Conservation (phyloP, 2,888 invertebrate genomes). For the Epinotia ramella region DNA sequence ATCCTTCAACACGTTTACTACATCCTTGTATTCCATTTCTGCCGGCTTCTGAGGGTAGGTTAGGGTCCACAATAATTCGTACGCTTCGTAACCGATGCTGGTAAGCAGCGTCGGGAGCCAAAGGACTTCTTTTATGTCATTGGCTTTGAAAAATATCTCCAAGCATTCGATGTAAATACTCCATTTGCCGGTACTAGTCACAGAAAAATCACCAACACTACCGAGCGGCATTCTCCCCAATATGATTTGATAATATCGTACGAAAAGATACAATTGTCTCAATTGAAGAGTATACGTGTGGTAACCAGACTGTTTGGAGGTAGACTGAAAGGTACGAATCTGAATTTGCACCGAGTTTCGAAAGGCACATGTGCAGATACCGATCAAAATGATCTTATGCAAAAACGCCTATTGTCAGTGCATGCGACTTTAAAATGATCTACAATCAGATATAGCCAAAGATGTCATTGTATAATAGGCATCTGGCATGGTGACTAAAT, state of each 20-base stretch:
- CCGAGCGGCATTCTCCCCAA: neutral
- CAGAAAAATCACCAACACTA: neutral
- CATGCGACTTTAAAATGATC: neutral
- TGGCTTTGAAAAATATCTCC: conserved; percentile 11
- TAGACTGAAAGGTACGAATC: neutral
- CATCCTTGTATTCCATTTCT: neutral
- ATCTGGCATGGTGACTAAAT: no score
- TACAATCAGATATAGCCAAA: conserved; percentile 2
- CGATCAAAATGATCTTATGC: neutral
- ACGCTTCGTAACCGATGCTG: neutral
- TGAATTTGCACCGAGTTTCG: neutral
- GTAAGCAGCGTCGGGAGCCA: conserved; percentile 7
- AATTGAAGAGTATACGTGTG: neutral
- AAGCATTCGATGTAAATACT: conserved; percentile 4
- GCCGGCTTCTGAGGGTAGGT: neutral
- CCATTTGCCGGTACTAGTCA: neutral
- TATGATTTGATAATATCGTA: neutral
- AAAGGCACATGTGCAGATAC: neutral
- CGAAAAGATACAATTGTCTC: neutral
- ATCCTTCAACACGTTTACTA: neutral
- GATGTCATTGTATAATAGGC: neutral
- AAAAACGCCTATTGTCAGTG: neutral
- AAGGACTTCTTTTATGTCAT: neutral
- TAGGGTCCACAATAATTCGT: neutral
- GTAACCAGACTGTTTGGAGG: neutral